Percentiles rank a stretch among this genome's conserved stretches.
Conservation (phyloP, 2,113 vertebrate genomes). For the Sceloporus tristichus region DNA sequence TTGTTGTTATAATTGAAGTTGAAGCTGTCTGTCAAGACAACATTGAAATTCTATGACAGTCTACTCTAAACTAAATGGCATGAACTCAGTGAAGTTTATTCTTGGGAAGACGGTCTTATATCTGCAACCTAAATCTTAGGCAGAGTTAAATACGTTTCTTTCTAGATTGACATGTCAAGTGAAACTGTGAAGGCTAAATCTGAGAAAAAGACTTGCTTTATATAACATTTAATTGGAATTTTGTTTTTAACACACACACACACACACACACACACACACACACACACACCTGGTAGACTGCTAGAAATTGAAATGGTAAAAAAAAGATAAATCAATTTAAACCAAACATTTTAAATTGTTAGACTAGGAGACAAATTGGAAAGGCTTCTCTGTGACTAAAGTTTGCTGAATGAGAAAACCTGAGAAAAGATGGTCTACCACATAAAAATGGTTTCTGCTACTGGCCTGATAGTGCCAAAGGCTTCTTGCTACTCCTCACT, state of each 20-base stretch:
- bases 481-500: background rate
- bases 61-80: too few species aligned
- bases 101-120: too few species aligned
- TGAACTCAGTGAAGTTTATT: too few species aligned
- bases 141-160: constrained; percentile 41
- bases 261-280: too few species aligned
- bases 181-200: background rate
- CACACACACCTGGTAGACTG: background rate
- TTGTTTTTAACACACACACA: background rate
- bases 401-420: background rate
- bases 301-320: background rate
- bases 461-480: background rate
- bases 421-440: background rate
- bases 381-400: background rate
- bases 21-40: too few species aligned
- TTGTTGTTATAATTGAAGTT: too few species aligned
- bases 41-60: too few species aligned
- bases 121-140: background rate
- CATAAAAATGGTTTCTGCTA: background rate
- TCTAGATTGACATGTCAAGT: background rate
- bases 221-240: background rate
- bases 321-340: background rate
- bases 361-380: background rate
- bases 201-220: background rate
- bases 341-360: background rate